These are phyloP conservation scores for Diuraphis noxia DNA, from an alignment of 1,140 invertebrate genomes.

Conservation along the genomic window DNA sequence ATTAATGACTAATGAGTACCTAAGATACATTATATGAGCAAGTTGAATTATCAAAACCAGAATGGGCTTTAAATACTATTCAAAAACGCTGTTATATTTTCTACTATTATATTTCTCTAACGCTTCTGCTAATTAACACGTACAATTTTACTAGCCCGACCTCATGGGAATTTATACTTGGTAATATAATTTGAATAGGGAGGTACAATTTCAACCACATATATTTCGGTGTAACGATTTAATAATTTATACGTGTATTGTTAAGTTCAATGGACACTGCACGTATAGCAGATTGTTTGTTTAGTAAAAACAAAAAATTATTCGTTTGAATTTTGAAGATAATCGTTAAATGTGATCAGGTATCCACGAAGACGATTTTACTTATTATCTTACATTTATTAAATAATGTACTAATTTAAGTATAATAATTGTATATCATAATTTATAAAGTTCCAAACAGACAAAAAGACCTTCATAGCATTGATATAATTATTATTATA, in stretches of 20 bases:
- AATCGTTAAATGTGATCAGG: neutral
- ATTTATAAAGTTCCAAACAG: neutral
- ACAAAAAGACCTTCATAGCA: neutral
- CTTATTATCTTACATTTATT: neutral
- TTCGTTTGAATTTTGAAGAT: neutral
- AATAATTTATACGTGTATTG: too few relatives aligned
- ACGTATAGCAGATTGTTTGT: too few relatives aligned
- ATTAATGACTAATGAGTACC: neutral
- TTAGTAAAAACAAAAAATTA: too few relatives aligned
- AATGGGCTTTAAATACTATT: neutral
- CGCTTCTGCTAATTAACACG: neutral
- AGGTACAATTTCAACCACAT: neutral
- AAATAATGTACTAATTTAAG: neutral
- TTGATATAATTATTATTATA: conserved; percentile 10
- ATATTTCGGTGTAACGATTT: neutral
- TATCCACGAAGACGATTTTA: neutral
- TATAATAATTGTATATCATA: neutral
- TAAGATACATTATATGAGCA: neutral
- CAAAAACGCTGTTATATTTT: neutral
- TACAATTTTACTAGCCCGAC: neutral
- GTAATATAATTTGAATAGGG: neutral
- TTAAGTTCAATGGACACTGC: too few relatives aligned
- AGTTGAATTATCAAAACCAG: neutral
- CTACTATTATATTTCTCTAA: neutral
- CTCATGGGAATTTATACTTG: neutral